These are phyloP conservation scores for Masticophis lateralis DNA, from an alignment of 2,797 vertebrate genomes.

Conservation along the genomic window DNA sequence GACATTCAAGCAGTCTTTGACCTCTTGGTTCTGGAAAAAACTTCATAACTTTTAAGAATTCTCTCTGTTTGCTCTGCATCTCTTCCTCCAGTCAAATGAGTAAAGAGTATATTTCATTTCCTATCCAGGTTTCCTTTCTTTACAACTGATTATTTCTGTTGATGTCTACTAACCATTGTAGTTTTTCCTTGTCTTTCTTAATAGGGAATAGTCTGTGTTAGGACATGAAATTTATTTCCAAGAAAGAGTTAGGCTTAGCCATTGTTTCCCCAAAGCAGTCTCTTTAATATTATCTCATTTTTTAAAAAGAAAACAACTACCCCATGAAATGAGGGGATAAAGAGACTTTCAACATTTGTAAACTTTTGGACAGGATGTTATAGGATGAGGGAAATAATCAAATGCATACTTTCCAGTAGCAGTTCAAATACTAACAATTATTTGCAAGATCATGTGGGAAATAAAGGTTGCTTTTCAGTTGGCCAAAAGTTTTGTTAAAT, in stretches of 20 bases:
- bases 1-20: neutral
- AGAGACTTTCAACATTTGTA: neutral
- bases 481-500: neutral
- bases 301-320: neutral
- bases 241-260: neutral
- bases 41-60: neutral
- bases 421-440: neutral
- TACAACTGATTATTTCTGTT: neutral
- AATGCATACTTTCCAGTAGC: neutral
- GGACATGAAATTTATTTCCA: neutral
- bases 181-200: neutral
- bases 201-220: neutral
- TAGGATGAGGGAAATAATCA: neutral
- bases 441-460: neutral
- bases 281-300: neutral
- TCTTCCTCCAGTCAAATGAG: neutral
- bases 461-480: neutral
- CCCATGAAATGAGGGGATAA: neutral
- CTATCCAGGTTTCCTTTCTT: neutral
- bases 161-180: neutral
- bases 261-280: neutral
- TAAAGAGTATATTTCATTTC: neutral
- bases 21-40: neutral
- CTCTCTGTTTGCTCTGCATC: neutral
- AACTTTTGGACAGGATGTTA: neutral